Percentiles rank a stretch among this genome's conserved stretches.
These are phyloP conservation scores for Drosophila neutralis DNA, from an alignment of 2,888 invertebrate genomes.

Conservation along the genomic window DNA sequence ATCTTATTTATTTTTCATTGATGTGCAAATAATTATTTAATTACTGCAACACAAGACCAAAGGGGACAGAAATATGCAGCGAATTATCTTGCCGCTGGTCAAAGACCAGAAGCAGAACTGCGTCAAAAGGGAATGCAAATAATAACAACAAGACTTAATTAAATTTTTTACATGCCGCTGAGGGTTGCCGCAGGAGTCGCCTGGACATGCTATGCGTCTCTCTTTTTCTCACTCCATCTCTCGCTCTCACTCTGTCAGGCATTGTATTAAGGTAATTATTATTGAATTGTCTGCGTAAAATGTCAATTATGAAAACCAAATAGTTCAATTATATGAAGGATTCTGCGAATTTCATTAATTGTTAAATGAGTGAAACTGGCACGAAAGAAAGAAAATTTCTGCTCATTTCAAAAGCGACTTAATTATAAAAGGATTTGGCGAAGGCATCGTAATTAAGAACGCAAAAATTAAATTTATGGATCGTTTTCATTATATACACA, in stretches of 20 bases:
- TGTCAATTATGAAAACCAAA: constrained; percentile 76
- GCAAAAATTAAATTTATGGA: constrained; percentile 57
- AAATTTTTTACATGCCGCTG: constrained; percentile 70
- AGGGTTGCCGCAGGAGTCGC: constrained; percentile 41
- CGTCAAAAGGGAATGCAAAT: constrained; percentile 67
- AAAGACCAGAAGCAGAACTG: constrained; percentile 17
- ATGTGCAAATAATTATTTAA: constrained; percentile 74
- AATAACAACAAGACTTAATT: constrained; percentile 78
- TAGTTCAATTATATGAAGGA: constrained; percentile 67
- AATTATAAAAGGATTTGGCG: constrained; percentile 68
- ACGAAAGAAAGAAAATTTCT: neutral
- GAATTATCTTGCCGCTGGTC: constrained; percentile 54
- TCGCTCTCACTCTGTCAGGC: constrained; percentile 22
- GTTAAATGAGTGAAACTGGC: constrained; percentile 35
- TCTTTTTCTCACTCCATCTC: neutral
- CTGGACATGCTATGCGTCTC: constrained; percentile 5
- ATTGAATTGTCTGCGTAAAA: constrained; percentile 72
- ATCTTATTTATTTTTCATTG: constrained; percentile 24
- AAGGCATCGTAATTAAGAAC: constrained; percentile 50
- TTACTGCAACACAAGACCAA: constrained; percentile 49
- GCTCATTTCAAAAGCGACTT: constrained; percentile 52
- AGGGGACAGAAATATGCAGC: constrained; percentile 55
- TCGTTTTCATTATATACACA: constrained; percentile 31
- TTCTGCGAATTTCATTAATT: constrained; percentile 51
- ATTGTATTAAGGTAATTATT: constrained; percentile 68